Percentiles rank a stretch among this genome's conserved stretches.
These are phyloP conservation scores for Pandemis cinnamomeana DNA, from an alignment of 2,888 invertebrate species.

Conservation along the genomic window DNA sequence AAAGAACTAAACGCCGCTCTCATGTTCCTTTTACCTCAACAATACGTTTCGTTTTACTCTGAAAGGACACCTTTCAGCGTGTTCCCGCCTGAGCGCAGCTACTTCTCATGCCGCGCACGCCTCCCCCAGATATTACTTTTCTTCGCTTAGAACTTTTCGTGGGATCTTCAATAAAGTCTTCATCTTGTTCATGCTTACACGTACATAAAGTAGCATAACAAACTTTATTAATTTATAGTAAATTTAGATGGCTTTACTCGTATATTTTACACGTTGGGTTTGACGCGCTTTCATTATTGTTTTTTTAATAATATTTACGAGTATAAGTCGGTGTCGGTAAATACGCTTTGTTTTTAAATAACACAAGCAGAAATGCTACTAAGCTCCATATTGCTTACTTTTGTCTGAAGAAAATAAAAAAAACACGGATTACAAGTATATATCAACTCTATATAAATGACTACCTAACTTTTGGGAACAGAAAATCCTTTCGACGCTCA, in stretches of 20 bases:
- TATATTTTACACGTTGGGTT: not conserved
- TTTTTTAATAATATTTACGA: not conserved
- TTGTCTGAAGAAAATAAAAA: no score
- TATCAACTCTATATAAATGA: no score
- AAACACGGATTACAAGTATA: no score
- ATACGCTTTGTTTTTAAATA: no score
- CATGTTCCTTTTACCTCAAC: not conserved
- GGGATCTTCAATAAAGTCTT: constrained; percentile 44
- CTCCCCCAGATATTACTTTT: constrained; percentile 63
- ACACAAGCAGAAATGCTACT: no score
- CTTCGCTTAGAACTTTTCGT: constrained; percentile 55
- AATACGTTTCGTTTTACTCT: not conserved
- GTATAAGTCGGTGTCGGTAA: no score
- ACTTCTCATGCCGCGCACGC: constrained; percentile 64
- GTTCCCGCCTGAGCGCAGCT: constrained; percentile 45
- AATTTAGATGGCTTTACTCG: not conserved
- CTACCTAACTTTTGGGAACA: no score
- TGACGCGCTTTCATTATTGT: not conserved
- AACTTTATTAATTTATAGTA: constrained; percentile 20
- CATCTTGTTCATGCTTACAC: constrained; percentile 37
- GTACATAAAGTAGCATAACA: constrained; percentile 19
- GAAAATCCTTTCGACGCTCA: no score
- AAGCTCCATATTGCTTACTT: no score
- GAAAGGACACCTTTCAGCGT: not conserved
- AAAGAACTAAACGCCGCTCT: not conserved